Evolutionary conservation across 1,140 invertebrate genomes (phyloP).

Genomic region (Drosophila parvula): DNA sequence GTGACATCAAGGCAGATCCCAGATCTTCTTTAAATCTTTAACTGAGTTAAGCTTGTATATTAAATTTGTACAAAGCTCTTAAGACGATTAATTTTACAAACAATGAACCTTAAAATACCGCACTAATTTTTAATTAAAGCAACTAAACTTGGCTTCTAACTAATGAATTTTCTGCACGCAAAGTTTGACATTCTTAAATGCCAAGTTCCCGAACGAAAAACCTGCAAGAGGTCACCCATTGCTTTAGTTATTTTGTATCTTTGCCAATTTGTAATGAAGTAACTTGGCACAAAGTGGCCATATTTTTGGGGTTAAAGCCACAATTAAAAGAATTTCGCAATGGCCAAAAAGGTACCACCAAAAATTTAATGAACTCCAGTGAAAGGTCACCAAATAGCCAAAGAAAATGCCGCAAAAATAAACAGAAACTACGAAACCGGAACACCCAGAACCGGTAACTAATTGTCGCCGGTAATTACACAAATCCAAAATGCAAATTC

Average conservation of each 20-base stretch:
- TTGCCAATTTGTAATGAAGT: constrained; percentile 9
- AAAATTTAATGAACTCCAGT: constrained; percentile 1
- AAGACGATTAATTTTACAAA: background rate
- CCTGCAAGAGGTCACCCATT: constrained; percentile 4
- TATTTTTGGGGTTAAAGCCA: background rate
- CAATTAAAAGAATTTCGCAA: constrained; percentile 24
- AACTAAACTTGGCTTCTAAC: background rate
- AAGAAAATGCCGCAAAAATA: background rate
- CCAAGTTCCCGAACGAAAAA: background rate
- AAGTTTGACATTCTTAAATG: constrained; percentile 22
- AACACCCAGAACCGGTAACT: constrained; percentile 35
- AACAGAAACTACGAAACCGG: background rate
- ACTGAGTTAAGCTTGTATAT: background rate
- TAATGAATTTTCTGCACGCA: constrained; percentile 11
- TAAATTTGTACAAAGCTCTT: background rate
- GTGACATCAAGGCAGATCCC: background rate
- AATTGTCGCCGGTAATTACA: constrained; percentile 36
- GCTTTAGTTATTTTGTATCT: background rate
- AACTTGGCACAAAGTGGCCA: background rate
- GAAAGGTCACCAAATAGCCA: constrained; percentile 24
- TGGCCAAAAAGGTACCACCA: background rate
- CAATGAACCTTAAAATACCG: background rate
- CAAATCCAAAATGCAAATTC: constrained; percentile 27
- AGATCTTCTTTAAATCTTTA: background rate
- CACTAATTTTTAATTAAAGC: background rate